Evolutionary conservation across 35 echinoderm and acorn worm species (phyloP).

Genomic region (Stichopus chloronotus): DNA sequence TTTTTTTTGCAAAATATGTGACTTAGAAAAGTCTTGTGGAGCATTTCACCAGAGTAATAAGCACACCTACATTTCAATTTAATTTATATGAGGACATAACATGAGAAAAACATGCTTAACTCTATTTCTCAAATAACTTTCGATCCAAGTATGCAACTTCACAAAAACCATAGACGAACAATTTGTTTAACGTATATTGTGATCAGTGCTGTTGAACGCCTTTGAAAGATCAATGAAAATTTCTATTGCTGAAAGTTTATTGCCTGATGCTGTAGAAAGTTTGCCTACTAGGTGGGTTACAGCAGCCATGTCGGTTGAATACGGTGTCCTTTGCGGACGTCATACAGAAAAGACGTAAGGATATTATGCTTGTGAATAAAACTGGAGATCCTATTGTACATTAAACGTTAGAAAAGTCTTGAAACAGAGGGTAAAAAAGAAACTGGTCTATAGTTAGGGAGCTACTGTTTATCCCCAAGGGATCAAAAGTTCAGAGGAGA

Average conservation of each 20-base stretch:
- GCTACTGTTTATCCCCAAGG: background rate
- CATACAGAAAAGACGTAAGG: constrained; percentile 24
- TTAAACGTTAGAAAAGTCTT: constrained; percentile 8
- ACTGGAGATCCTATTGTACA: constrained; percentile 12
- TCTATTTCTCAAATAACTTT: background rate
- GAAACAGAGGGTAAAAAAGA: constrained; percentile 13
- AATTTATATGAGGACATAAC: constrained; percentile 7
- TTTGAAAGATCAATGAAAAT: constrained; percentile 29
- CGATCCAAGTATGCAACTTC: background rate
- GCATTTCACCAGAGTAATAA: background rate
- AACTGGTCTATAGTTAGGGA: constrained; percentile 14
- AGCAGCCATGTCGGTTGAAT: background rate
- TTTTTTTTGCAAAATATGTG: background rate
- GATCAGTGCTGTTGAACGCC: background rate
- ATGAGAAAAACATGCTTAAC: background rate
- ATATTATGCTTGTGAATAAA: constrained; percentile 41
- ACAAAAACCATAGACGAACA: background rate
- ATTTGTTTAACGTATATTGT: background rate
- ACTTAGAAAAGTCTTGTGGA: background rate
- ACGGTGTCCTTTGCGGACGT: background rate
- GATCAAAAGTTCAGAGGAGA: constrained; percentile 42
- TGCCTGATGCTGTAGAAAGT: background rate
- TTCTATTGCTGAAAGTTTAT: constrained; percentile 8
- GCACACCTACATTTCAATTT: background rate
- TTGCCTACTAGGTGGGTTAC: background rate